Evolutionary conservation across 2,797 vertebrate genomes (phyloP).

Genomic region (Danio kyathit): DNA sequence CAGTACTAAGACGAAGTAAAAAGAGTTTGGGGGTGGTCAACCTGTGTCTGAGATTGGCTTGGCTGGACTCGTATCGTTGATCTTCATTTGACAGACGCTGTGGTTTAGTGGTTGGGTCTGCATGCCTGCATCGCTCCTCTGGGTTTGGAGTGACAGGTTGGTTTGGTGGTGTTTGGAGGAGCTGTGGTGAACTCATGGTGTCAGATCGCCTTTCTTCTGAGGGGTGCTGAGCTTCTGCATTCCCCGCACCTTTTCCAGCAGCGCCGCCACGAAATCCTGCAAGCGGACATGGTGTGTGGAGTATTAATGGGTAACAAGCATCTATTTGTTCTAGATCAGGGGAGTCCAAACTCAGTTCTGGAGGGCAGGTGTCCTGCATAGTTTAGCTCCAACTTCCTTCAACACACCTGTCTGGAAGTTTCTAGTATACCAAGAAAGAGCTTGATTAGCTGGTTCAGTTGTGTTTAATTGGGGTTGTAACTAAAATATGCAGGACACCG

Average conservation of each 20-base stretch:
- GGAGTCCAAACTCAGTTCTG: too few species aligned
- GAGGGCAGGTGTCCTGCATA: too few species aligned
- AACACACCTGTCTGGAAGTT: too few species aligned
- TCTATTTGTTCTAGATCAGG: too few species aligned
- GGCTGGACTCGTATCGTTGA: conserved; percentile 54
- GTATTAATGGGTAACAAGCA: too few species aligned
- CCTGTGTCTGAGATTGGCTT: conserved; percentile 64
- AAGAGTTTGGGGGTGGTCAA: conserved; percentile 56
- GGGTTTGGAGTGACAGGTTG: conserved; percentile 52
- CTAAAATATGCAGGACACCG: too few species aligned
- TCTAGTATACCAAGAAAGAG: too few species aligned
- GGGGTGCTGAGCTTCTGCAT: conserved; percentile 87
- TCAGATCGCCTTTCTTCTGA: conserved; percentile 79
- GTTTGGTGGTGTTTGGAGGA: conserved; percentile 46
- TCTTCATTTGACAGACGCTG: conserved; percentile 55
- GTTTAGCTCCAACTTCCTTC: too few species aligned
- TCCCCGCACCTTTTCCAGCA: conserved; percentile 83
- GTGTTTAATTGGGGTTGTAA: too few species aligned
- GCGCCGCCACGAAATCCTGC: conserved; percentile 80
- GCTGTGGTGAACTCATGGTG: conserved; percentile 52
- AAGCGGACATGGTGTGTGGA: not conserved
- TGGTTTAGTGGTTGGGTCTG: conserved; percentile 59
- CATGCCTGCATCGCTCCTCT: conserved; percentile 50
- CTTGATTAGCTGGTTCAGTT: too few species aligned
- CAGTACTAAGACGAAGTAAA: conserved; percentile 56